phyloP scores from a whole-genome alignment of 2,113 vertebrate species.

The Ceratotherium simum region DNA sequence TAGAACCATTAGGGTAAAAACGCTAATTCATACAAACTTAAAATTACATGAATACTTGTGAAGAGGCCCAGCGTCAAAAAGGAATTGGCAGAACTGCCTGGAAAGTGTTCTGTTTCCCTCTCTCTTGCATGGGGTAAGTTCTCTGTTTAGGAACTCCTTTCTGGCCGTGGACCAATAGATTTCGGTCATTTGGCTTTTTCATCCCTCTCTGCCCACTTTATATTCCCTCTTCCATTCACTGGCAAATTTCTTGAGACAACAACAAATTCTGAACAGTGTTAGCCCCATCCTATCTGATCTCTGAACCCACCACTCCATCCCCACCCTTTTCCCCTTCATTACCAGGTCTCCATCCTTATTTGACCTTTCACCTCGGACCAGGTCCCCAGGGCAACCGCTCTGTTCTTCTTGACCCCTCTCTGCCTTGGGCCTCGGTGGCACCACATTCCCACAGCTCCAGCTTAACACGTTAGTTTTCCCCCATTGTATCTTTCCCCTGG shows the following conservation, averaged over 20 bases:
- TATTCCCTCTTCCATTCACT: not conserved
- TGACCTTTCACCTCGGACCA: not conserved
- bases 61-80: not conserved
- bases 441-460: not conserved
- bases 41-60: not conserved
- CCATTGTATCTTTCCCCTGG: fast-evolving
- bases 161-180: not conserved
- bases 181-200: not conserved
- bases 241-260: not conserved
- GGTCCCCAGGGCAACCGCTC: too few species aligned
- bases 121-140: not conserved
- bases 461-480: not conserved
- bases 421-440: not conserved
- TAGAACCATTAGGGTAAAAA: not conserved
- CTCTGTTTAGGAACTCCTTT: too few species aligned
- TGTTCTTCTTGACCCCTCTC: not conserved
- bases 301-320: not conserved
- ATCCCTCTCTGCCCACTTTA: not conserved
- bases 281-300: not conserved
- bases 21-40: not conserved
- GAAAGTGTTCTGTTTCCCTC: not conserved
- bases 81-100: too few species aligned
- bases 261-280: not conserved
- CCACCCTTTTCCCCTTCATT: not conserved
- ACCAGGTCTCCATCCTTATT: not conserved